Evolutionary conservation across 2,888 invertebrate species (phyloP).

Genomic region (Beris chalybata): DNA sequence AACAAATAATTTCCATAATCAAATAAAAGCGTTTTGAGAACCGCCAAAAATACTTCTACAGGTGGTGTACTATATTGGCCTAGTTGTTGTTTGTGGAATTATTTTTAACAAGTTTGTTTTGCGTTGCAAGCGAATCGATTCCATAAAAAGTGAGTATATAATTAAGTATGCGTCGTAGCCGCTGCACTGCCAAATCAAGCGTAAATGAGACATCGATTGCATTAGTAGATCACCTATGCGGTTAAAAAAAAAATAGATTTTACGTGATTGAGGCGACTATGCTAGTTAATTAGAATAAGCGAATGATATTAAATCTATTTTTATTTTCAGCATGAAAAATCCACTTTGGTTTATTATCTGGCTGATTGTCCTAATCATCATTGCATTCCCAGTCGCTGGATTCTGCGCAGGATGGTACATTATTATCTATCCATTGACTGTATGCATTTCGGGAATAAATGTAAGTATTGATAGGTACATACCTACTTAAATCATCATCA

Average conservation of each 20-base stretch:
- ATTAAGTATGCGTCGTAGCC: not conserved
- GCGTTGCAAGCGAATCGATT: not conserved
- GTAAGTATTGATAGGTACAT: constrained; percentile 58
- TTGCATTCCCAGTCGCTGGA: constrained; percentile 68
- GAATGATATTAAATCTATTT: too few species aligned
- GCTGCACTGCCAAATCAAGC: not conserved
- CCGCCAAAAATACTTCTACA: not conserved
- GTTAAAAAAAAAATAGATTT: too few species aligned
- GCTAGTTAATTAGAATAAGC: too few species aligned
- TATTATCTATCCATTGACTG: constrained; percentile 66
- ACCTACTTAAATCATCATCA: not conserved
- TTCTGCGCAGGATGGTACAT: constrained; percentile 72
- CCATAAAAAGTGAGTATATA: not conserved
- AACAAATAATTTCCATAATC: not conserved
- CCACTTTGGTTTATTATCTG: constrained; percentile 69
- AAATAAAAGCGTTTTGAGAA: constrained; percentile 2
- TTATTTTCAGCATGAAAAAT: constrained; percentile 61
- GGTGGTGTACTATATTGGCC: not conserved
- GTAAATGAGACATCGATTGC: not conserved
- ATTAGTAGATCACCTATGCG: too few species aligned
- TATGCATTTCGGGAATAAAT: constrained; percentile 68
- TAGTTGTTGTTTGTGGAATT: not conserved
- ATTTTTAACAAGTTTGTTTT: not conserved
- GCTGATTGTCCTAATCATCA: constrained; percentile 69
- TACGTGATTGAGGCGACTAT: too few species aligned